phyloP scores from a whole-genome alignment of 1,140 invertebrate species.

The Caenorhabditis inopinata region DNA sequence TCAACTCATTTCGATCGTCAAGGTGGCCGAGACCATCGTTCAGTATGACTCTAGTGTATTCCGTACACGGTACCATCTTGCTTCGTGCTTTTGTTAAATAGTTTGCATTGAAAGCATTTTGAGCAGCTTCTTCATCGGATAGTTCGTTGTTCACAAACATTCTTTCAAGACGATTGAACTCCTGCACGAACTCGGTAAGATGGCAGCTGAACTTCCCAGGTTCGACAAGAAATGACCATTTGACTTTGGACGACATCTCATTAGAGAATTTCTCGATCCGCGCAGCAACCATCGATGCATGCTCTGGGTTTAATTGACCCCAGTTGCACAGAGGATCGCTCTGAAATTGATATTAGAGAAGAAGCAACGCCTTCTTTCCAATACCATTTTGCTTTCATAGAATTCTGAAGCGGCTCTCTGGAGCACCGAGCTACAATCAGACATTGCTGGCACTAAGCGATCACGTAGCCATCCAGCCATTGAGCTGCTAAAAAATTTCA shows the following conservation, averaged over 20 bases:
- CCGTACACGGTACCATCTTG: constrained; percentile 43
- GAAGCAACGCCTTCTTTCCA: background rate
- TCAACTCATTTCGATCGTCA: constrained; percentile 47
- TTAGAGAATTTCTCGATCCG: constrained; percentile 23
- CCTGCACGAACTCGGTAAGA: constrained; percentile 55
- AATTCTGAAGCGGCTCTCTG: constrained; percentile 21
- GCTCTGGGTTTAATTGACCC: constrained; percentile 30
- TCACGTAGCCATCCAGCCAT: constrained; percentile 40
- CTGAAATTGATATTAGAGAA: background rate
- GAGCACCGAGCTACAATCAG: constrained; percentile 35
- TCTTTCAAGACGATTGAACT: constrained; percentile 57
- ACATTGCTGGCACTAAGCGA: constrained; percentile 34
- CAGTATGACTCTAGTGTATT: background rate
- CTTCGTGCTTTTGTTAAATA: constrained; percentile 55
- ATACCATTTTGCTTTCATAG: constrained; percentile 9
- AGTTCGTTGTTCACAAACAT: constrained; percentile 57
- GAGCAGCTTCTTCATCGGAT: constrained; percentile 45
- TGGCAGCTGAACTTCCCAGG: constrained; percentile 58
- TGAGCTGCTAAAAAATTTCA: constrained; percentile 16
- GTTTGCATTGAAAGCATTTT: constrained; percentile 58
- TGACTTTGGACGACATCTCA: constrained; percentile 32
- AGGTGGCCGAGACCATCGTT: background rate
- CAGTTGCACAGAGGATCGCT: constrained; percentile 43
- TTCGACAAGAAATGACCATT: constrained; percentile 59
- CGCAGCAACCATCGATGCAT: constrained; percentile 23